Base-by-base conservation (phyloP, 2,797 vertebrate genomes). In the Semotilus atromaculatus region DNA sequence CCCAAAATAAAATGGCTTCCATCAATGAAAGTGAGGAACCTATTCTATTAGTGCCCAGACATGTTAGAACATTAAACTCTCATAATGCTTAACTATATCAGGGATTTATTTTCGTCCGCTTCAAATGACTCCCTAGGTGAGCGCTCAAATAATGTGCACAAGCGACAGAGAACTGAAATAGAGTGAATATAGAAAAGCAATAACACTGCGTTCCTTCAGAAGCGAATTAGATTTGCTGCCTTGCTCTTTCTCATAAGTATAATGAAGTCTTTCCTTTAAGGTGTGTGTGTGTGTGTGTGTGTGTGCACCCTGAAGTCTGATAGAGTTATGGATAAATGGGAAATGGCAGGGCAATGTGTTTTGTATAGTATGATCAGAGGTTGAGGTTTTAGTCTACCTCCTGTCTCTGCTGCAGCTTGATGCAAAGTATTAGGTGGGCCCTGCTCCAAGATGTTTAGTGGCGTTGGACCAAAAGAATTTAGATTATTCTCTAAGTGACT, bases 31-130 rank as follows among this genome's bases (percentile, higher is more conserved):
- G 85, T 89, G 90, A 92, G 88, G 88, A 90, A 90, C 85, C 88
- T 88, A 86, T 92, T 92, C 88, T 91, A 91, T 93, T 92, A 94
- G 92, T 93, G 90, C 92, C 82, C 86, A 85, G 91, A 89, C 80
- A 66, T 90, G 89, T 93, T 92, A 91, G 93, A 93, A 93, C 91
- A 93, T 94, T 94, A 93, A 92, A 90, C 89, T 90, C 87, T 90
- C 90, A 91, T 93, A 92, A 93, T 93, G 89, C 90, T 91, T 84
- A 91, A 91, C 81, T 85, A 90, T 93, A 91, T 91, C 84, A 76
- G 79, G 87, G 90, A 93, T 93, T 94, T 94, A 94, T 93, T 92
- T 91, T 91, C 80, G 86, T 82, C 84, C 81, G 53, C 81, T 84
- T 86, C 84, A 92, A 93, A 94, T 86, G 89, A 91, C 86, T 93